phyloP scores from a whole-genome alignment of 2,113 vertebrate genomes.

The Lota lota region DNA sequence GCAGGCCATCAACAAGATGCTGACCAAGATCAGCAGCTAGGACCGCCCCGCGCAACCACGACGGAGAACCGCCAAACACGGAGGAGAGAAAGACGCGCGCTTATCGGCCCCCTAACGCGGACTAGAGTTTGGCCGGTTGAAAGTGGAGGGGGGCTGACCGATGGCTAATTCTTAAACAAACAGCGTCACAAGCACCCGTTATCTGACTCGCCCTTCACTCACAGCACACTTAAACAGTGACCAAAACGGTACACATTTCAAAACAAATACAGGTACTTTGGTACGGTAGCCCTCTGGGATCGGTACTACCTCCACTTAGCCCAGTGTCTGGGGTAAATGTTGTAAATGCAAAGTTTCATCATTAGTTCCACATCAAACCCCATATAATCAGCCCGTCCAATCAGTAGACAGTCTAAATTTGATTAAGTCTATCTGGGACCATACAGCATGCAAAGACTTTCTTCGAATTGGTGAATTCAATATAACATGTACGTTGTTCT shows the following conservation, averaged over 20 bases:
- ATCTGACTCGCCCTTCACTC: not conserved
- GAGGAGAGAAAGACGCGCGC: not conserved
- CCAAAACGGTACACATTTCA: not conserved
- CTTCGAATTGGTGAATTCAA: not conserved
- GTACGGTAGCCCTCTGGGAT: not conserved
- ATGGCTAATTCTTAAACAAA: not conserved
- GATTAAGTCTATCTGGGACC: slow-evolving; percentile 22
- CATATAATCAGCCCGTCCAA: not conserved
- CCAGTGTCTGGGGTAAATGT: not conserved
- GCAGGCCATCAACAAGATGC: slow-evolving; percentile 99
- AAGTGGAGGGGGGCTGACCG: slow-evolving; percentile 10
- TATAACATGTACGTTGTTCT: slow-evolving; percentile 19
- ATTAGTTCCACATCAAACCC: not conserved
- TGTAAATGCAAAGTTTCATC: not conserved
- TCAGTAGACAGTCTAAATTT: slow-evolving; percentile 9
- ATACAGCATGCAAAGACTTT: slow-evolving; percentile 34
- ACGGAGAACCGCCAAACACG: not conserved
- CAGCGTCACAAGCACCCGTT: not conserved
- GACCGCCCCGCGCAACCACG: not conserved
- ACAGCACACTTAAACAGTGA: not conserved
- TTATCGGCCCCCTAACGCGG: slow-evolving; percentile 6
- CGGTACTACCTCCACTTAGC: not conserved
- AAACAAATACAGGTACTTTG: not conserved
- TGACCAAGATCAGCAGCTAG: slow-evolving; percentile 99
- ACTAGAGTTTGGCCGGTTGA: slow-evolving; percentile 17